A percentile compares a stretch with the other conserved stretches of the same genome.
phyloP scores from a whole-genome alignment of 2,113 vertebrate genomes.

The Connochaetes taurinus region DNA sequence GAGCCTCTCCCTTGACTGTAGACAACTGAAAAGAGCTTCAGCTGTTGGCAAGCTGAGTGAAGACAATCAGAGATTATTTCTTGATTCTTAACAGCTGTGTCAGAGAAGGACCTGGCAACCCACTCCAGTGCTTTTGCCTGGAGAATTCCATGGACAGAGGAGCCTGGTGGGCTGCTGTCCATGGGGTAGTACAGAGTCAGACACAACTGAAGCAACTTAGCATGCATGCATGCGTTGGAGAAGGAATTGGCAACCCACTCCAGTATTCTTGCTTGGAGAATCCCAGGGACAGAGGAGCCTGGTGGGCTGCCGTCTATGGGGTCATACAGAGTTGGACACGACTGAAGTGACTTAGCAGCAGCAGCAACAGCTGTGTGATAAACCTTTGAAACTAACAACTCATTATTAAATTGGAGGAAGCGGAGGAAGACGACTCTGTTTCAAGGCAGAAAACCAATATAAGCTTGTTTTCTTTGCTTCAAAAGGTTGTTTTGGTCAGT shows the following conservation, averaged over 20 bases:
- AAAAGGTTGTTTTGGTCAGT: background rate
- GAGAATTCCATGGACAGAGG: background rate
- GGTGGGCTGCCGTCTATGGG: background rate
- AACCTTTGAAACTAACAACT: background rate
- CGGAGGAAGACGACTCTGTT: background rate
- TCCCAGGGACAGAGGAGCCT: background rate
- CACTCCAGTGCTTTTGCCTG: background rate
- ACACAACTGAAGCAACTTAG: too few relatives aligned
- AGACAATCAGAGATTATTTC: background rate
- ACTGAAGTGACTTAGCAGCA: background rate
- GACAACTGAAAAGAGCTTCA: background rate
- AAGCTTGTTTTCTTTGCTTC: conserved; percentile 24
- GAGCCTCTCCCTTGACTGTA: background rate
- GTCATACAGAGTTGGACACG: background rate
- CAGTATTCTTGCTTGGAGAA: background rate
- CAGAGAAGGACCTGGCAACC: background rate
- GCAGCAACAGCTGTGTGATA: background rate
- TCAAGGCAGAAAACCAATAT: background rate
- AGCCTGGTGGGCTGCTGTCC: background rate
- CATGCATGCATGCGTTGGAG: too few relatives aligned
- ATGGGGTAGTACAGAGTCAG: background rate
- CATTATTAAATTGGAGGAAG: background rate
- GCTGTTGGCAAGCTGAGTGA: background rate
- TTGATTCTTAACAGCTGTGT: background rate
- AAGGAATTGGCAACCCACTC: background rate